Base-by-base conservation (phyloP, 2,113 vertebrate genomes). In the Nerophis ophidion region DNA sequence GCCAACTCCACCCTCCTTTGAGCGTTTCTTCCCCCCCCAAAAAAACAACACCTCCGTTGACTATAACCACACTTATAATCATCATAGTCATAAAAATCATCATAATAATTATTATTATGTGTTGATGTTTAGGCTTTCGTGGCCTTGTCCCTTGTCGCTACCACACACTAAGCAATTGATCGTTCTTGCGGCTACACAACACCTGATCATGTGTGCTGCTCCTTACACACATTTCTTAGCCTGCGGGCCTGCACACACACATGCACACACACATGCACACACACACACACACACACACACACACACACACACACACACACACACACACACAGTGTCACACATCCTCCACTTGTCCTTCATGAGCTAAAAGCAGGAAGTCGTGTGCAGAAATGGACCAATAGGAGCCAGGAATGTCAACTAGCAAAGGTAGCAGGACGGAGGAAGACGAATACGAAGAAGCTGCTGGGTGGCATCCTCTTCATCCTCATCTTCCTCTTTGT, bases 381-480 rank as follows among this genome's bases (percentile, higher is more conserved):
- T 26, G 26, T 26, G 26, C 57, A 11, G 7, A 12, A 13, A 34
- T 60, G 57, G 26, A 26, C 26, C 26, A 26, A 26, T 26, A 26
- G 26, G 26, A 26, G 26, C 26, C 26, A 26, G 4, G 26, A 26
- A 26, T 26, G 78, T 85, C 84, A 85, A 84, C 81, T 78, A 70
- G 70, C 66, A 76, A 82, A 70, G 67, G 72, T 71, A 84, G 75
- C 82, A 69, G 70, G 85, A 83, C 84, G 83, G 86, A 84, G 79
- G 86, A 86, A 82, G 86, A 83, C 79, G 84, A 83, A 83, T 82
- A 71, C 74, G 84, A 82, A 79, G 75, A 76, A 78, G 56, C 83
- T 69, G 72, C 69, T 76, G 71, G 71, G 71, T 81, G 80, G 76
- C 86, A 84, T 88, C 80, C 80, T 73, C 61, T 82, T 79, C 79